Evolutionary conservation across 1,140 invertebrate species (phyloP).

Genomic region (Fopius arisanus): DNA sequence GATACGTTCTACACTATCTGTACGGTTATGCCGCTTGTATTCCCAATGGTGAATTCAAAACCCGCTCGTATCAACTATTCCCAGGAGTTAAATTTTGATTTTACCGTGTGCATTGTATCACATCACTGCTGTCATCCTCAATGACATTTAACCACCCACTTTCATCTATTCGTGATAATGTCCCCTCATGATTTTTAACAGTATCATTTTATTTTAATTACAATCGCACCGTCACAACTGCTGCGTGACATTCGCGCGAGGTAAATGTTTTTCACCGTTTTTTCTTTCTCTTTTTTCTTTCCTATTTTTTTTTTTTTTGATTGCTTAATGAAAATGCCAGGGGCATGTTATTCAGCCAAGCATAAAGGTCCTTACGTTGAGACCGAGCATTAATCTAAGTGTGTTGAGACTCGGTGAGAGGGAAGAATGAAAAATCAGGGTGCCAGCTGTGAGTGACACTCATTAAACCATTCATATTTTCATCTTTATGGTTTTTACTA

Average conservation of each 20-base stretch:
- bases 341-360: background rate
- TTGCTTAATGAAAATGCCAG: slow-evolving; percentile 26
- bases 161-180: background rate
- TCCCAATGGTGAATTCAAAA: background rate
- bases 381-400: slow-evolving; percentile 34
- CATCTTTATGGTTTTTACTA: background rate
- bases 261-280: background rate
- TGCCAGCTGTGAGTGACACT: slow-evolving; percentile 34
- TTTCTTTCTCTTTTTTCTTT: too few species aligned
- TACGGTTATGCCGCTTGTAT: background rate
- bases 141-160: background rate
- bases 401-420: background rate
- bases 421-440: background rate
- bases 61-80: background rate
- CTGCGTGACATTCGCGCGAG: background rate
- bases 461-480: slow-evolving; percentile 13
- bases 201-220: background rate
- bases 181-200: background rate
- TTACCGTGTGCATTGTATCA: background rate
- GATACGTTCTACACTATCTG: slow-evolving; percentile 13
- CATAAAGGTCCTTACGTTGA: slow-evolving; percentile 29
- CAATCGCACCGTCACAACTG: background rate
- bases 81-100: slow-evolving; percentile 6
- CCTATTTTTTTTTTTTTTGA: too few species aligned
- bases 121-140: background rate